Evolutionary conservation across 2,113 vertebrate genomes (phyloP), one percentile per base, ranked within the genome.

Genomic region (Mastomys natalensis): DNA sequence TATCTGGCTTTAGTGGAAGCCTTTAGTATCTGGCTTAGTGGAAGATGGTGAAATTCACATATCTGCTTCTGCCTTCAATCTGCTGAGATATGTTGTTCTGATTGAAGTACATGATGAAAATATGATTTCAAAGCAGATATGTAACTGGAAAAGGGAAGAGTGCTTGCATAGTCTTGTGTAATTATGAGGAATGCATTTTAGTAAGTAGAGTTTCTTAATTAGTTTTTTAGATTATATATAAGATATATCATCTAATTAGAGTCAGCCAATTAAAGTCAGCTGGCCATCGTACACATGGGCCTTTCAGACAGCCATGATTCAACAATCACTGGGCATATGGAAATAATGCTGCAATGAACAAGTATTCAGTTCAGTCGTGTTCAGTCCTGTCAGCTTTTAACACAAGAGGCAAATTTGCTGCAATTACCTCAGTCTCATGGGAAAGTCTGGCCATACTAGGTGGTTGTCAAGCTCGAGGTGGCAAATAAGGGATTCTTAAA

Each of bases 91-190:
- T 9, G 15, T 3, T 87, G 62, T 92, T 93, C 51, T 92, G n/a
- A 70, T 0, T 80, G 3, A 96, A 90, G 16, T 51, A 93, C 26
- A 84, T 29, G 22, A 90, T 95, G 37, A 92, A 96, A 93, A 58
- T 90, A 37, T 60, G 40, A 92, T 53, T 82, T 90, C 72, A 93
- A 45, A 84, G 86, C 4, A 97, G 48, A 76, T 60, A 93, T 19
- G 15, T 55, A 89, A 84, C 1, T 80, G 17, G 58, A 74, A 94
- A 94, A 87, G 24, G 31, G 10, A 86, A 5, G 55, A 92, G 51
- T 17, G 87, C 64, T 76, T 80, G 81, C 80, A 84, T 2, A 11
- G 53, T 9, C 78, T 76, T 40, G 86, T 73, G n/a, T 77, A 90
- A 95, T 55, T 72, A 91, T 45, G 6, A 66, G 78, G 34, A 89